These are phyloP conservation scores for Anaspis maculata DNA, from an alignment of 2,888 invertebrate genomes.

Conservation along the genomic window DNA sequence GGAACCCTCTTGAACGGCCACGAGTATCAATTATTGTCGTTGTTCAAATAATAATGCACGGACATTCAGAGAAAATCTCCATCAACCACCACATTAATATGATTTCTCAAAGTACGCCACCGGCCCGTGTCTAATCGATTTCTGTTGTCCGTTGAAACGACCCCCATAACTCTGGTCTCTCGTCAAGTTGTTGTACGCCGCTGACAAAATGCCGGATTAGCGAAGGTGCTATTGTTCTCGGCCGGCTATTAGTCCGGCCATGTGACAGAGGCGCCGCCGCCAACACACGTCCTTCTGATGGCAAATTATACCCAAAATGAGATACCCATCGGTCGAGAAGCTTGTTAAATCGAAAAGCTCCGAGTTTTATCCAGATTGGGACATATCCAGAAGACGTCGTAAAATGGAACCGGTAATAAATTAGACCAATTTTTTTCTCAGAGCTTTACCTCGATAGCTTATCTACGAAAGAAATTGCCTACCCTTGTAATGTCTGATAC, in stretches of 20 bases:
- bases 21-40: too few species aligned
- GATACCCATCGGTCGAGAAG: conserved; percentile 13
- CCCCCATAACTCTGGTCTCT: conserved; percentile 27
- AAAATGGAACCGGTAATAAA: too few species aligned
- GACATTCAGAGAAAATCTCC: too few species aligned
- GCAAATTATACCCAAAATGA: conserved; percentile 18
- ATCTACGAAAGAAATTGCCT: too few species aligned
- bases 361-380: conserved; percentile 3
- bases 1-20: too few species aligned
- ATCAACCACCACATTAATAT: too few species aligned
- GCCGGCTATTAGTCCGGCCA: conserved; percentile 20
- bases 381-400: too few species aligned
- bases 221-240: conserved; percentile 25
- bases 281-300: conserved; percentile 17
- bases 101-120: conserved; percentile 21
- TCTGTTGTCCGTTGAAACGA: conserved; percentile 25
- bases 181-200: conserved; percentile 17
- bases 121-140: conserved; percentile 24
- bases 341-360: conserved; percentile 20
- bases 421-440: too few species aligned
- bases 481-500: too few species aligned
- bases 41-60: too few species aligned
- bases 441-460: too few species aligned
- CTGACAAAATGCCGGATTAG: conserved; percentile 23
- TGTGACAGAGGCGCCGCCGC: conserved; percentile 15